Percentiles rank a stretch among this genome's conserved stretches.
Conservation (phyloP, 2,113 vertebrate genomes). For the Mormoops blainvillei region DNA sequence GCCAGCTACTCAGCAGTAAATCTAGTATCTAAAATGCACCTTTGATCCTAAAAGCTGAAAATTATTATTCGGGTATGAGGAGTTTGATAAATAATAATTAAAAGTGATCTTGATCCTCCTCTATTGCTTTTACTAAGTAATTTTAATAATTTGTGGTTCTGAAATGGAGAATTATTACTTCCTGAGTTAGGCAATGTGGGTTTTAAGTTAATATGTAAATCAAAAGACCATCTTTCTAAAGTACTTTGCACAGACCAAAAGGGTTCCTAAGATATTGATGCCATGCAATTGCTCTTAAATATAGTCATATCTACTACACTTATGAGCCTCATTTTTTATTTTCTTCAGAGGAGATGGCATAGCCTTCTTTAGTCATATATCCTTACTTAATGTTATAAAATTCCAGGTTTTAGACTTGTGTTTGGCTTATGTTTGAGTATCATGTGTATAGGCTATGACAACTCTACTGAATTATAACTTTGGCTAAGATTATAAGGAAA, state of each 20-base stretch:
- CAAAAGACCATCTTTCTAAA: slow-evolving; percentile 8
- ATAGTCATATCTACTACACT: not conserved
- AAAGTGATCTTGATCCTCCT: slow-evolving; percentile 25
- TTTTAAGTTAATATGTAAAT: slow-evolving; percentile 5
- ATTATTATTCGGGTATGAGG: not conserved
- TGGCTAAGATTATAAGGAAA: not conserved
- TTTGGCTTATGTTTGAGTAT: not conserved
- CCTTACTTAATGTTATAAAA: not conserved
- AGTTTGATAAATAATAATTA: not conserved
- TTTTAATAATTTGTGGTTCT: slow-evolving; percentile 4
- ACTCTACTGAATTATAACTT: not conserved
- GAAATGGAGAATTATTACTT: not conserved
- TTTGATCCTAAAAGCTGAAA: slow-evolving; percentile 18
- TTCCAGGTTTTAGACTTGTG: not conserved
- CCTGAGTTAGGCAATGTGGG: not conserved
- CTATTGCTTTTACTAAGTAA: not conserved
- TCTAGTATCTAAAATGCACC: not conserved
- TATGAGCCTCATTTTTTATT: not conserved
- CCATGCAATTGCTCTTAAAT: not conserved
- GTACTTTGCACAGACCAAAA: not conserved
- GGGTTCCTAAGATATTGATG: not conserved
- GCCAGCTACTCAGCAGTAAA: not conserved
- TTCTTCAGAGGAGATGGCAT: not conserved
- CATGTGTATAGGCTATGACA: not conserved
- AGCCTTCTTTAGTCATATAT: not conserved